phyloP scores from a whole-genome alignment of 1,140 invertebrate genomes.

The Drosophila ohnishii region DNA sequence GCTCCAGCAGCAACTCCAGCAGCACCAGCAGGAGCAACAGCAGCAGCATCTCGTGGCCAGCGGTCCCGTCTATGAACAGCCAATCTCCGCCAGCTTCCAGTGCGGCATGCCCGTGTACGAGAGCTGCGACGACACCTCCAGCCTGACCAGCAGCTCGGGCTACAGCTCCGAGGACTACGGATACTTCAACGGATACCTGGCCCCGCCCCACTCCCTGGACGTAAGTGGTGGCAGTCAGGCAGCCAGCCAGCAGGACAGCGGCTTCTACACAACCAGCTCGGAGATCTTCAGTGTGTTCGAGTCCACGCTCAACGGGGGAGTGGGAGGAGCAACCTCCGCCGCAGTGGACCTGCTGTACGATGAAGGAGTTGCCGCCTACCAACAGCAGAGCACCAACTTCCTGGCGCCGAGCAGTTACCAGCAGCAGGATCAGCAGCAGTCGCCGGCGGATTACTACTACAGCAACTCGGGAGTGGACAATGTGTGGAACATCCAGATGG shows the following conservation, averaged over 20 bases:
- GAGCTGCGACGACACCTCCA: constrained; percentile 80
- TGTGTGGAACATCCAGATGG: constrained; percentile 79
- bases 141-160: constrained; percentile 71
- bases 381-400: constrained; percentile 44
- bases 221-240: constrained; percentile 35
- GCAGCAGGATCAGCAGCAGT: constrained; percentile 39
- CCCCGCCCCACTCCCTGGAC: constrained; percentile 29
- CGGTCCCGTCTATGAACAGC: constrained; percentile 34
- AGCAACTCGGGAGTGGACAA: constrained; percentile 75
- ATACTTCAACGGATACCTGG: constrained; percentile 61
- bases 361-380: constrained; percentile 48
- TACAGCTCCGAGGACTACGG: constrained; percentile 77
- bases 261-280: constrained; percentile 67
- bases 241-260: constrained; percentile 38
- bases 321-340: not conserved
- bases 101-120: constrained; percentile 65
- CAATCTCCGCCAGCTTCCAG: constrained; percentile 29
- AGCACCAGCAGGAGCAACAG: constrained; percentile 21
- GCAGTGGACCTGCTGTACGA: constrained; percentile 57
- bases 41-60: constrained; percentile 21
- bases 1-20: constrained; percentile 29
- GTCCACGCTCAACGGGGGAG: constrained; percentile 39
- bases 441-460: constrained; percentile 71
- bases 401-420: constrained; percentile 46
- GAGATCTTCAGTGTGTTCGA: constrained; percentile 77